Conservation (phyloP, 1,140 invertebrate genomes). For the Zeugodacus cucurbitae region DNA sequence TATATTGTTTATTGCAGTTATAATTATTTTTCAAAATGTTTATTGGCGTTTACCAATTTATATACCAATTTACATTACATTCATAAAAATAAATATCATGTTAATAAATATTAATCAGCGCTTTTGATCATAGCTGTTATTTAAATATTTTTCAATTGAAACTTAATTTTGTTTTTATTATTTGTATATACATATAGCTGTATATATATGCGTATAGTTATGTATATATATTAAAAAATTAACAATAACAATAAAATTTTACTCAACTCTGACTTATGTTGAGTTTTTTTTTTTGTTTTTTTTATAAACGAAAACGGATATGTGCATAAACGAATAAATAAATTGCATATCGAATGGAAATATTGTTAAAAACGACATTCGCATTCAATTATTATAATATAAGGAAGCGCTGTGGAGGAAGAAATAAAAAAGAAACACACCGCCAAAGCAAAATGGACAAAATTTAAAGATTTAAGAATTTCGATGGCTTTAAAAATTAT, state of each 20-base stretch:
- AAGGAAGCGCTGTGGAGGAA: background rate
- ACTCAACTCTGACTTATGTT: background rate
- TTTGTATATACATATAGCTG: background rate
- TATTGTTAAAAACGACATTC: background rate
- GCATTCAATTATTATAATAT: background rate
- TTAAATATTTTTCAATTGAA: background rate
- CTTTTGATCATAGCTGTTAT: background rate
- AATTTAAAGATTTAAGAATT: background rate
- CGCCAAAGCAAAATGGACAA: background rate
- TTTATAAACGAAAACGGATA: background rate
- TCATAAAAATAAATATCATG: background rate
- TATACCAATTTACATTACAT: background rate
- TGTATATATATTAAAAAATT: conserved; percentile 24
- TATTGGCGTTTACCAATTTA: background rate
- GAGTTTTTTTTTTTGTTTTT: background rate
- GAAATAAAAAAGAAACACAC: background rate
- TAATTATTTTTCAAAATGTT: background rate
- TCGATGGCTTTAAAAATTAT: no score
- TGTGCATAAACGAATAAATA: background rate
- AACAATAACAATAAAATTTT: conserved; percentile 25
- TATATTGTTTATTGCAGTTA: background rate
- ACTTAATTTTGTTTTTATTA: background rate
- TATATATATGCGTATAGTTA: background rate
- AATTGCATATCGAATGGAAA: background rate
- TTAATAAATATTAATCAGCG: conserved; percentile 23